phyloP scores from a whole-genome alignment of 2,888 invertebrate genomes.

The Troglohyphantes excavatus region DNA sequence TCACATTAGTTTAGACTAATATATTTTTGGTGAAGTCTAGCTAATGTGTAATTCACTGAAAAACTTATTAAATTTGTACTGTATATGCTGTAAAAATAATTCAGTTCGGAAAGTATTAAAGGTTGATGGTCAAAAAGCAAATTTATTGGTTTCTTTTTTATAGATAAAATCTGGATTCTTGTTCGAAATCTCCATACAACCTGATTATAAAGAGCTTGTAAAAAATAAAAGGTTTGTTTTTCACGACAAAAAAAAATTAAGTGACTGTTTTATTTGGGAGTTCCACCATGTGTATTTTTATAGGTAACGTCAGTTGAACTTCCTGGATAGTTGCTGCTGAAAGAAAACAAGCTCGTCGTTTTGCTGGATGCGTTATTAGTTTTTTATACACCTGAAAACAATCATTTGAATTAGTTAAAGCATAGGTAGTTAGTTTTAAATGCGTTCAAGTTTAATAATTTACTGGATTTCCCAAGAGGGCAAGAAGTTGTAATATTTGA shows the following conservation, averaged over 20 bases:
- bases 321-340: conserved; percentile 40
- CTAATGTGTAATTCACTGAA: conserved; percentile 41
- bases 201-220: conserved; percentile 78
- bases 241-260: conserved; percentile 46
- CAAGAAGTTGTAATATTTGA: no score
- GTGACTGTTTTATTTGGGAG: conserved; percentile 58
- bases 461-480: no score
- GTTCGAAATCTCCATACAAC: conserved; percentile 73
- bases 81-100: neutral
- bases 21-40: neutral
- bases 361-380: neutral
- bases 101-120: conserved; percentile 53
- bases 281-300: conserved; percentile 66
- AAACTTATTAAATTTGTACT: neutral
- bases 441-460: no score
- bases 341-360: conserved; percentile 18
- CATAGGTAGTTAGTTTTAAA: no score
- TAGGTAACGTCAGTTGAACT: conserved; percentile 44
- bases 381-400: no score
- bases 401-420: no score
- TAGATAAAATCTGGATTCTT: conserved; percentile 77
- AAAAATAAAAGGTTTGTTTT: conserved; percentile 77
- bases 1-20: conserved; percentile 46
- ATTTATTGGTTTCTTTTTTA: conserved; percentile 79
- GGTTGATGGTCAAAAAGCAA: conserved; percentile 75